phyloP scores from a whole-genome alignment of 2,888 invertebrate species.

The Microctonus aethiopoides region DNA sequence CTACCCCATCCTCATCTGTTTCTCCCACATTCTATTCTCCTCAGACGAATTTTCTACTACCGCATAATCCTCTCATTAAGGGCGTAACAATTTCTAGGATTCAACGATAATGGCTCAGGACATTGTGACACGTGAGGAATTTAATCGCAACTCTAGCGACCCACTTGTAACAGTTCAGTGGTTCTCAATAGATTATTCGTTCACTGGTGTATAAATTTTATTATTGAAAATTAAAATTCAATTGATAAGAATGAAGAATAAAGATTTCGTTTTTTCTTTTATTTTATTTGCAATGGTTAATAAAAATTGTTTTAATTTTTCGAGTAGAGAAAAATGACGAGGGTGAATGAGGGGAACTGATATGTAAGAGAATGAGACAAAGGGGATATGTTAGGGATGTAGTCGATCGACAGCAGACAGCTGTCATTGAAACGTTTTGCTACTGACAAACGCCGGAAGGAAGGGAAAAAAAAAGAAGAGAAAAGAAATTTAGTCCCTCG shows the following conservation, averaged over 20 bases:
- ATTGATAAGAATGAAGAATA: background rate
- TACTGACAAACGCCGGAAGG: conserved; percentile 36
- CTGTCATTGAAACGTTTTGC: conserved; percentile 43
- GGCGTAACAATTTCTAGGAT: conserved; percentile 25
- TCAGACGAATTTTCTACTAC: background rate
- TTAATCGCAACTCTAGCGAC: conserved; percentile 45
- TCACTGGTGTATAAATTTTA: too few species aligned
- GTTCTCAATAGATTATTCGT: conserved; percentile 13
- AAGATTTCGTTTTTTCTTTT: background rate
- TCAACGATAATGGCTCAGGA: conserved; percentile 33
- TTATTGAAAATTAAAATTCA: background rate
- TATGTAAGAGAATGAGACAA: background rate
- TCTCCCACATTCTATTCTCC: background rate
- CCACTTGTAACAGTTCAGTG: conserved; percentile 29
- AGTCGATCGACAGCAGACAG: conserved; percentile 42
- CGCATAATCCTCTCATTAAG: conserved; percentile 27
- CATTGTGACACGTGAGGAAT: conserved; percentile 43
- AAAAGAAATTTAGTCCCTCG: conserved; percentile 15
- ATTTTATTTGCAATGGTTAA: too few species aligned
- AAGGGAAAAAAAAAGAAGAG: conserved; percentile 17
- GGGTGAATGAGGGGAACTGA: background rate
- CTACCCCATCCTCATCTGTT: too few species aligned
- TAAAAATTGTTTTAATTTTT: background rate
- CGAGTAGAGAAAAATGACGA: background rate
- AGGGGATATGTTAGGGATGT: background rate